Evolutionary conservation across 2,888 invertebrate genomes (phyloP), one percentile per base, ranked within the genome.

Genomic region (Drosophila multiciliata): DNA sequence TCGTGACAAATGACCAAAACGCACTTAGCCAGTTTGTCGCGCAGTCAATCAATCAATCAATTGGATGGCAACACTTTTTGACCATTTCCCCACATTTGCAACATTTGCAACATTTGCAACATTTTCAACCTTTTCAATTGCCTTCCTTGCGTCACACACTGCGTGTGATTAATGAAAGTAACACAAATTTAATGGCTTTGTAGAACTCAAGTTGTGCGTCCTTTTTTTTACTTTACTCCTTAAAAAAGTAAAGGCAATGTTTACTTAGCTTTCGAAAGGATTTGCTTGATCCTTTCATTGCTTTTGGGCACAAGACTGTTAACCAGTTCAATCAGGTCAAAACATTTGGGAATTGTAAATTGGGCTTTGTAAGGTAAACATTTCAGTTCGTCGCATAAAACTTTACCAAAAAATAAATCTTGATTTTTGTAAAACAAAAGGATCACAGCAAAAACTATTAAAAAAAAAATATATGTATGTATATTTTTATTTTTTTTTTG

Each of bases 111-210:
- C n/a, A 20, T 32, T 33, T 58, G 66, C 48, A 58, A 70, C 38
- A 33, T 26, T 45, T 54, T 3, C 36, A 36, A 26, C n/a, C 15
- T 32, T 33, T 58, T 69, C 48, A 58, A 70, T 69, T 63, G 60
- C 20, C 38, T 35, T 11, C 23, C 36, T 40, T 48, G 53, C 57
- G 66, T 63, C 60, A 42, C 70, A 74, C 66, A 58, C 45, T 58
- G 74, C 70, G 78, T 78, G 66, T 78, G 71, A 78, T 75, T 78
- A 71, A 78, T 78, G 71, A 53, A 17, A 59, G 26, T 26, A 55
- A 12, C 29, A 55, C 26, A n/a, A 38, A 55, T 26, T 54, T 36
- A 36, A 54, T 23, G 36, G 36, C 38, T 38, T 38, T 38, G 5
- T n/a, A 12, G 4, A 29, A 55, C 38, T 29, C 15, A 23, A 23